phyloP scores from a whole-genome alignment of 2,797 vertebrate species.

The Propithecus perrieri region DNA sequence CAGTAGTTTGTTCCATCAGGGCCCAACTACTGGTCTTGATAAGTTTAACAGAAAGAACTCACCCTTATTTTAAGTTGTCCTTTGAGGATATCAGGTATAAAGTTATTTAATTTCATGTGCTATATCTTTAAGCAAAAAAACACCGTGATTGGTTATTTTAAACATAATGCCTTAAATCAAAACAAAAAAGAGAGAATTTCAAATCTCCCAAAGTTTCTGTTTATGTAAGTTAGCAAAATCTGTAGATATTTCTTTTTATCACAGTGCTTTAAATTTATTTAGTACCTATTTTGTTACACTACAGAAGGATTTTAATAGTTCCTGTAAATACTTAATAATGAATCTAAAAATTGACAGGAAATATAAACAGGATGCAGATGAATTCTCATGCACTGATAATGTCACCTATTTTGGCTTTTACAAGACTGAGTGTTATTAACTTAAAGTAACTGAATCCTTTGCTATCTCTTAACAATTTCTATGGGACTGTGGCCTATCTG shows the following conservation, averaged over 20 bases:
- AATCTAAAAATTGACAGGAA: constrained; percentile 43
- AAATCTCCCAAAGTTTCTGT: neutral
- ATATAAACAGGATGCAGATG: constrained; percentile 42
- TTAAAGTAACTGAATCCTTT: constrained; percentile 22
- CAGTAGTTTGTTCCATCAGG: neutral
- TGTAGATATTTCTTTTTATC: neutral
- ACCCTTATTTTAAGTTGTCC: neutral
- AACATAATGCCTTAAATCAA: neutral
- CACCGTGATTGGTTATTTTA: neutral
- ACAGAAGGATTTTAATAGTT: neutral
- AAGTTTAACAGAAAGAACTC: neutral
- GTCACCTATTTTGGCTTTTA: constrained; percentile 34
- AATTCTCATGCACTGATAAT: neutral
- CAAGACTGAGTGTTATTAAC: constrained; percentile 50
- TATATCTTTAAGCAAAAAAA: constrained; percentile 19
- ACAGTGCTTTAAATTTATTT: neutral
- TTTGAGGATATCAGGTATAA: neutral
- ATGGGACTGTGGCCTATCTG: neutral
- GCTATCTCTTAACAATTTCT: constrained; percentile 44
- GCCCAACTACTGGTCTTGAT: neutral
- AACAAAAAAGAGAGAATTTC: neutral
- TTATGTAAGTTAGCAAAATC: neutral
- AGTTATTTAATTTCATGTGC: neutral
- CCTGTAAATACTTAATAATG: constrained; percentile 1
- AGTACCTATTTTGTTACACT: neutral